Base-by-base conservation (phyloP, 2,888 invertebrate species). In the Morinoia aosen region DNA sequence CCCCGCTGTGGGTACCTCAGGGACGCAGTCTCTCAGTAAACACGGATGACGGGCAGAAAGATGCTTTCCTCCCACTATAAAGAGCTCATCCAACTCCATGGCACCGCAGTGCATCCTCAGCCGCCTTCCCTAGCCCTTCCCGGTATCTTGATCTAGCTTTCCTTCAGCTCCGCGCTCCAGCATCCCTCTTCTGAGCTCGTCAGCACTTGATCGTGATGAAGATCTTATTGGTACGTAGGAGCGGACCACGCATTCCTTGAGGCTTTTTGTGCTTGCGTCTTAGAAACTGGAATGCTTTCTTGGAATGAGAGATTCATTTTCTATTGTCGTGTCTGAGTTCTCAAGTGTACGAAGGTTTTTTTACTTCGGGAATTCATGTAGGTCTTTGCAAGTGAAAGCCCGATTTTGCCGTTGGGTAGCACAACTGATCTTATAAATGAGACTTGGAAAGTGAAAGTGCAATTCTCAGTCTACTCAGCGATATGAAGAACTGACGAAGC, bases 221-320 rank as follows among this genome's bases (percentile, higher is more conserved):
- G 57, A 57, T 93, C 93, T 93, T 93, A 0, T 93, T 93, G 93
- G 93, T 93, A 93, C 93, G 93, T 93, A 33, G 93, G 93, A 90
- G 39, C 39, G 1, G 40, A 33, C 48, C 90, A 90, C 39, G 48
- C 40, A 16, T 90, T 90, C 90, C 14, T 40, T 40, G n/a, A 8
- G 40, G 90, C 39, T 40, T 48, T 0, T 40, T 39, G 90, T 90
- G 76, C 76, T 76, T 25, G 33, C 33, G 19, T 76, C 33, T 10
- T 76, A 76, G 25, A 33, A 25, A 25, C 25, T 76, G 76, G 25
- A 76, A 76, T 10, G 76, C 76, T 76, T 76, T 76, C 76, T 10
- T 76, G 76, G 76, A 76, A 76, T 76, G 7, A 76, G 25, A 76
- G 19, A 33, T 33, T 76, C 33, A 76, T 10, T 76, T 76, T 33